Conservation (phyloP, 30 jellyfish, hydroid and myxozoan species). For the Aurelia coerulea region DNA sequence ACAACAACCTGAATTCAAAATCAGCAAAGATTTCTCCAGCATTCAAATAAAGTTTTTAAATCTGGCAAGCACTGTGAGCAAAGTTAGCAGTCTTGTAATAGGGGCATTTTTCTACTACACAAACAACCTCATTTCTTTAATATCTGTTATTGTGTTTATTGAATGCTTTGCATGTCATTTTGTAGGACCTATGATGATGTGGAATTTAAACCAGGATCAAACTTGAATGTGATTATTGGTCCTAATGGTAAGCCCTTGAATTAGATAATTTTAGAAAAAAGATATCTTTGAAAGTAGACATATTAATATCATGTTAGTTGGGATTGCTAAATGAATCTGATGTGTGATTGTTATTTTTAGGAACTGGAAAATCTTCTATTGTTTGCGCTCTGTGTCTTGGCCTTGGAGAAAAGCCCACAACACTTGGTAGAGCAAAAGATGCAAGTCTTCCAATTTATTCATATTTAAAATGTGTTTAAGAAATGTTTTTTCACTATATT, state of each 20-base stretch:
- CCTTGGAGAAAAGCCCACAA: conserved; percentile 87
- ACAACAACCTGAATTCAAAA: too few relatives aligned
- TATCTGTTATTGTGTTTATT: too few relatives aligned
- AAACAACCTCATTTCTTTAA: too few relatives aligned
- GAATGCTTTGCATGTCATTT: not conserved
- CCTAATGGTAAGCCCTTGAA: conserved; percentile 81
- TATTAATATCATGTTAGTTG: too few relatives aligned
- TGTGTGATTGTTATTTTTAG: conserved; percentile 23
- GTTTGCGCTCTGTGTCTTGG: conserved; percentile 98
- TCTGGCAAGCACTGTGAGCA: too few relatives aligned
- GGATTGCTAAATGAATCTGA: too few relatives aligned
- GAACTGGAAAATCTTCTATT: conserved; percentile 97
- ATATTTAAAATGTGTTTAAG: not conserved
- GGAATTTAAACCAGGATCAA: conserved; percentile 80
- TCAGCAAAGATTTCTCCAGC: too few relatives aligned
- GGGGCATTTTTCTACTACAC: too few relatives aligned
- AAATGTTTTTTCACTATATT: not conserved
- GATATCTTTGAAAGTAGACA: too few relatives aligned
- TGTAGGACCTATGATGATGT: conserved; percentile 91
- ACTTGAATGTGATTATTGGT: conserved; percentile 88
- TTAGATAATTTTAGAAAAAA: too few relatives aligned
- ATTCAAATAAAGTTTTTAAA: too few relatives aligned
- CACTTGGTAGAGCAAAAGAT: conserved; percentile 90
- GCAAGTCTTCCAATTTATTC: conserved; percentile 31
- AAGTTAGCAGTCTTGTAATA: too few relatives aligned